Percentiles rank a stretch among this genome's conserved stretches.
Evolutionary conservation across 2,113 vertebrate species (phyloP).

Genomic region (Merops nubicus): DNA sequence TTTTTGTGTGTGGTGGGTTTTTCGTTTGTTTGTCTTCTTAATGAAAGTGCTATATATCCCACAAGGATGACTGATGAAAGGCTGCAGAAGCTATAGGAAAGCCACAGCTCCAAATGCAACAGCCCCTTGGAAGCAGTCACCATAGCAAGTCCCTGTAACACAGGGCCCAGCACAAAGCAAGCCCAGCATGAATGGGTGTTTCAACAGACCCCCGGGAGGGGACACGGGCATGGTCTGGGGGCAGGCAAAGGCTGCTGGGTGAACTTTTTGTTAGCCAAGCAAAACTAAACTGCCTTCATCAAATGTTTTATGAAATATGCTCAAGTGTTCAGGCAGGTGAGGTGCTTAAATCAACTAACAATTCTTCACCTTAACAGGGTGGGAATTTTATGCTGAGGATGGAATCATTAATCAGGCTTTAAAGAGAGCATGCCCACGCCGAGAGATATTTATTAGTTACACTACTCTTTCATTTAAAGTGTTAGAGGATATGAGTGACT

Average conservation of each 20-base stretch:
- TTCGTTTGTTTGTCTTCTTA: background rate
- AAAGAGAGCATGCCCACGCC: background rate
- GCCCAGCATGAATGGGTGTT: background rate
- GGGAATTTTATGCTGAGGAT: constrained; percentile 50
- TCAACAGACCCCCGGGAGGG: background rate
- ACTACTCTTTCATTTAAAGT: constrained; percentile 41
- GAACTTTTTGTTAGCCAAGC: background rate
- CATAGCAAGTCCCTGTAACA: fast-evolving
- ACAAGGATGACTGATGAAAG: background rate
- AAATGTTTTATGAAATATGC: constrained; percentile 9
- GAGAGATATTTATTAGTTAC: constrained; percentile 52
- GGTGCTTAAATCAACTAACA: constrained; percentile 59
- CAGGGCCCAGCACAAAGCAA: background rate
- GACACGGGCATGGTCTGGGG: background rate
- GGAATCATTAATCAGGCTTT: constrained; percentile 50
- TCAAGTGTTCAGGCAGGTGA: constrained; percentile 44
- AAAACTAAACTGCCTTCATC: background rate
- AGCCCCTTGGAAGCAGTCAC: background rate
- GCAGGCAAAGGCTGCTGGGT: background rate
- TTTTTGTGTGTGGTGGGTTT: too few relatives aligned
- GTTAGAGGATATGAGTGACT: constrained; percentile 32
- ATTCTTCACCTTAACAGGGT: constrained; percentile 47
- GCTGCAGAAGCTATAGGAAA: background rate
- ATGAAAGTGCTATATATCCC: background rate
- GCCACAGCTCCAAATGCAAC: background rate